Evolutionary conservation across 2,888 invertebrate genomes (phyloP), one percentile per base, ranked within the genome.

Genomic region (Ophion ellenae): DNA sequence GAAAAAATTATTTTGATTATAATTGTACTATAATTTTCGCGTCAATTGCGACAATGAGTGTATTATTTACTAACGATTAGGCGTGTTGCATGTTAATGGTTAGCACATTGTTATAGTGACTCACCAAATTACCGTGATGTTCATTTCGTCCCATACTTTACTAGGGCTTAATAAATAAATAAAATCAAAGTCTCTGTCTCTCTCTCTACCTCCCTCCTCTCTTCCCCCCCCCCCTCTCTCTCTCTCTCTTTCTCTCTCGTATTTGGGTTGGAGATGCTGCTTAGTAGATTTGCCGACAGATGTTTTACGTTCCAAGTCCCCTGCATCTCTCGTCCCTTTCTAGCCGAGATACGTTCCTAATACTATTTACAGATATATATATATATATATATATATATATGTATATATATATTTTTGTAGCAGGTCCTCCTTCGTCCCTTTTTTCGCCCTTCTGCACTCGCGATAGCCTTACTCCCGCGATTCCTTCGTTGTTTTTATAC

Each of bases 261-360:
- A 81, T 89, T 86, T 90, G 81, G 89, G 87, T 87, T 86, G 84
- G 88, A 90, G 91, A 91, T 90, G 87, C 90, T 87, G 85, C 87
- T 84, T 80, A 74, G 83, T 88, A 90, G 91, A 91, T 91, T 83
- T 90, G 89, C 89, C 88, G 89, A 90, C 92, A 91, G 90, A 91
- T 92, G 91, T 90, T 91, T 90, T 87, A 85, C 89, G 88, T 90
- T 89, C 86, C 85, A 70, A 70, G 78, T 10, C 40, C n/a, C 53
- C 20, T 24, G 45, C 67, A 9, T 40, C 7, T 40, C 40, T 40
- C 73, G 32, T 61, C 75, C 66, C 20, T 63, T 69, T 77, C 61
- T 69, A 73, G 75, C 66, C 61, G 11, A 53, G 81, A 67, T 69
- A 69, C 70, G 40, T 74, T 32, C 69, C 63, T 73, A 40, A 40